phyloP scores from a whole-genome alignment of 2,888 invertebrate genomes.

The Halocaridina rubra region DNA sequence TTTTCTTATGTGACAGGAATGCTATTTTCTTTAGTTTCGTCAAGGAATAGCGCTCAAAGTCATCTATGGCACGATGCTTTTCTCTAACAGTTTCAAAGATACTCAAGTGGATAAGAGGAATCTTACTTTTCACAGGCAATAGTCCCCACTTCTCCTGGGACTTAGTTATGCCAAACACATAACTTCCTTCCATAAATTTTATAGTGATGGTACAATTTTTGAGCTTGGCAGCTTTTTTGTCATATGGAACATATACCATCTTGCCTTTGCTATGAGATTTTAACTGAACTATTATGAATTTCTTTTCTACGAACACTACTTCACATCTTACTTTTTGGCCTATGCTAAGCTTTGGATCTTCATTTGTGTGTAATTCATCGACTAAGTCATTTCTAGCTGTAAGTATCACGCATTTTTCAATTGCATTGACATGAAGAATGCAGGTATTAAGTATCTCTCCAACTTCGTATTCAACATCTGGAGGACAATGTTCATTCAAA shows the following conservation, averaged over 20 bases:
- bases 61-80: too few relatives aligned
- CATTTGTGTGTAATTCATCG: not conserved
- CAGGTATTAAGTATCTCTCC: not conserved
- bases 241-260: constrained; percentile 19
- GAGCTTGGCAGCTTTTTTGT: not conserved
- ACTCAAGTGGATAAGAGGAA: too few relatives aligned
- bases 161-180: too few relatives aligned
- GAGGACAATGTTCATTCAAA: not conserved
- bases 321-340: constrained; percentile 13
- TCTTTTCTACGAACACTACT: constrained; percentile 1
- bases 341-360: not conserved
- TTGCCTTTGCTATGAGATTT: not conserved
- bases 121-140: too few relatives aligned
- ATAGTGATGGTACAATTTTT: too few relatives aligned
- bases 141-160: too few relatives aligned
- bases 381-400: constrained; percentile 2
- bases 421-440: constrained; percentile 11
- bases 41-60: too few relatives aligned
- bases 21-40: too few relatives aligned
- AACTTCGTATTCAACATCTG: not conserved
- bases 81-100: too few relatives aligned
- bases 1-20: too few relatives aligned
- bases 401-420: constrained; percentile 26
- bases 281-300: constrained; percentile 15
- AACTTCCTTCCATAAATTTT: too few relatives aligned